Evolutionary conservation across 2,888 invertebrate genomes (phyloP).

Genomic region (Pristionchus entomophagus): DNA sequence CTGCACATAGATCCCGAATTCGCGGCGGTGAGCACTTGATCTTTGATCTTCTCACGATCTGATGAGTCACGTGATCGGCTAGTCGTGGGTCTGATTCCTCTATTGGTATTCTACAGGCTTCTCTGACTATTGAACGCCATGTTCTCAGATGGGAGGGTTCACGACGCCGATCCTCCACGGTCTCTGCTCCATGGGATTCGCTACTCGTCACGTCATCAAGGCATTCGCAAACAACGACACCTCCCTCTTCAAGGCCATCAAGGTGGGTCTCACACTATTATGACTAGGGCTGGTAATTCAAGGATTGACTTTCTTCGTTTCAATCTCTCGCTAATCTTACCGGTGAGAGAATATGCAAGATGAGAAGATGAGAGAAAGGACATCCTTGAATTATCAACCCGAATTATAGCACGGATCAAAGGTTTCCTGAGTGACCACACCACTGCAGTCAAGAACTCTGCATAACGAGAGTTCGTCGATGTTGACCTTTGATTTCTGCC

Average conservation of each 20-base stretch:
- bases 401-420: no score
- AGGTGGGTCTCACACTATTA: no score
- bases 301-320: no score
- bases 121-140: no score
- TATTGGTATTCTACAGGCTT: neutral
- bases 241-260: constrained; percentile 87
- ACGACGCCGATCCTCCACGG: constrained; percentile 94
- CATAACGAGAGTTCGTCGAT: no score
- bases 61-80: neutral
- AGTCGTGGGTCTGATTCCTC: no score
- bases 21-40: constrained; percentile 80
- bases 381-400: no score
- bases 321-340: neutral
- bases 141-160: constrained; percentile 83
- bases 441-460: no score
- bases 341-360: neutral
- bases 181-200: constrained; percentile 89
- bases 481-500: no score
- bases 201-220: constrained; percentile 84
- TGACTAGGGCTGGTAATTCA: no score
- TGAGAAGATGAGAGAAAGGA: no score
- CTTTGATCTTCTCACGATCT: neutral
- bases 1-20: constrained; percentile 94
- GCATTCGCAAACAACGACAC: constrained; percentile 88
- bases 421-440: no score